These are phyloP conservation scores for Pygocentrus nattereri DNA, from an alignment of 2,797 vertebrate species.

Conservation along the genomic window DNA sequence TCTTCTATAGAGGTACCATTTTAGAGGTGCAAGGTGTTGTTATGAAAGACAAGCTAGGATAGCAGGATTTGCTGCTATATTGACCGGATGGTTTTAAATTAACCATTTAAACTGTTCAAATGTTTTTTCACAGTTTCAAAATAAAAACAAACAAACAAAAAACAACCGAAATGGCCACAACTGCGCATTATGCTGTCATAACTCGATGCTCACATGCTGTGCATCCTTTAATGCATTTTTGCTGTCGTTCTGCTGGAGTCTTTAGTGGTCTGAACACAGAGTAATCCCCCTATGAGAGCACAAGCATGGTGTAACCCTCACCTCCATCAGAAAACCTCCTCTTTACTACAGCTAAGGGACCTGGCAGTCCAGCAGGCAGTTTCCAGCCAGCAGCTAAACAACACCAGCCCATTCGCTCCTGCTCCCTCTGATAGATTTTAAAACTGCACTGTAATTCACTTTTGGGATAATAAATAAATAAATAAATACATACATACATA, in stretches of 20 bases:
- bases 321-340: constrained; percentile 42
- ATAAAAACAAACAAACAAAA: no score
- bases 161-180: not conserved
- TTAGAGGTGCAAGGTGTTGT: not conserved
- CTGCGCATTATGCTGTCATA: not conserved
- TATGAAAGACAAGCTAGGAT: not conserved
- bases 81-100: not conserved
- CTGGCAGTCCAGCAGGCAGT: constrained; percentile 42
- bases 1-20: no score
- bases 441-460: constrained; percentile 32
- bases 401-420: constrained; percentile 31
- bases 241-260: constrained; percentile 11
- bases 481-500: constrained; percentile 3
- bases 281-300: not conserved
- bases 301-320: constrained; percentile 37
- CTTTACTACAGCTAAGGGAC: constrained; percentile 47
- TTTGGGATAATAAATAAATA: not conserved
- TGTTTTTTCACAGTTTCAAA: not conserved
- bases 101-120: not conserved
- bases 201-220: not conserved
- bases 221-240: constrained; percentile 16
- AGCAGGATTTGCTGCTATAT: not conserved
- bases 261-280: constrained; percentile 10
- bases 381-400: constrained; percentile 47
- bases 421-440: not conserved